Percentiles rank a stretch among this genome's conserved stretches.
These are phyloP conservation scores for Eurypyga helias DNA, from an alignment of 2,113 vertebrate genomes.

Conservation along the genomic window DNA sequence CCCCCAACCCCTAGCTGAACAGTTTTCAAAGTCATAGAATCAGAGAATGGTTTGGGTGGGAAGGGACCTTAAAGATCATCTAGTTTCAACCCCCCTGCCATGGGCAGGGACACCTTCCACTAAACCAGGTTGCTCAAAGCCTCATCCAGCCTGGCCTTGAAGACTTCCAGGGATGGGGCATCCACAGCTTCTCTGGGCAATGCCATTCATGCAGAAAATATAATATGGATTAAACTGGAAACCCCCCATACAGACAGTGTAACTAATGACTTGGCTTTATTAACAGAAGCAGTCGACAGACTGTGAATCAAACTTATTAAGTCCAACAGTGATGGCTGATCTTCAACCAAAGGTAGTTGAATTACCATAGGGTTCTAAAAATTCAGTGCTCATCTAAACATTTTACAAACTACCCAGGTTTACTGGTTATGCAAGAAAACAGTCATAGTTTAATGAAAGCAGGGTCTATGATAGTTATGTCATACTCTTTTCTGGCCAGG, in stretches of 20 bases:
- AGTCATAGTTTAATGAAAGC: neutral
- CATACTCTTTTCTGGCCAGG: neutral
- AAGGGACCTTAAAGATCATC: too few relatives aligned
- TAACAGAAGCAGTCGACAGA: neutral
- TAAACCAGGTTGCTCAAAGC: too few relatives aligned
- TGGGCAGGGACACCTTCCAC: too few relatives aligned
- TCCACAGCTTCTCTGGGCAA: too few relatives aligned
- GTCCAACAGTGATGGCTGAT: neutral
- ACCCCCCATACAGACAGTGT: neutral
- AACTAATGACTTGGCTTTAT: neutral
- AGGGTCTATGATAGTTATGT: neutral
- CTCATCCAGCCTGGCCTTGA: too few relatives aligned
- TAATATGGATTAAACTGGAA: neutral
- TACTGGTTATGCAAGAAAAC: neutral
- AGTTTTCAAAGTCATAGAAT: neutral
- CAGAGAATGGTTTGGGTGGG: too few relatives aligned
- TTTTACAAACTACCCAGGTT: neutral
- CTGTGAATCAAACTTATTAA: neutral
- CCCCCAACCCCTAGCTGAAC: neutral
- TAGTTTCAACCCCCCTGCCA: too few relatives aligned
- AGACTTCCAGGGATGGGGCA: too few relatives aligned
- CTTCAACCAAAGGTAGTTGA: neutral
- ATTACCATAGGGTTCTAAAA: neutral
- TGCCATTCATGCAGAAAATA: neutral
- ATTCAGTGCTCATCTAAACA: neutral